Evolutionary conservation across 2,797 vertebrate genomes (phyloP), one percentile per base, ranked within the genome.

Genomic region (Lemur catta): DNA sequence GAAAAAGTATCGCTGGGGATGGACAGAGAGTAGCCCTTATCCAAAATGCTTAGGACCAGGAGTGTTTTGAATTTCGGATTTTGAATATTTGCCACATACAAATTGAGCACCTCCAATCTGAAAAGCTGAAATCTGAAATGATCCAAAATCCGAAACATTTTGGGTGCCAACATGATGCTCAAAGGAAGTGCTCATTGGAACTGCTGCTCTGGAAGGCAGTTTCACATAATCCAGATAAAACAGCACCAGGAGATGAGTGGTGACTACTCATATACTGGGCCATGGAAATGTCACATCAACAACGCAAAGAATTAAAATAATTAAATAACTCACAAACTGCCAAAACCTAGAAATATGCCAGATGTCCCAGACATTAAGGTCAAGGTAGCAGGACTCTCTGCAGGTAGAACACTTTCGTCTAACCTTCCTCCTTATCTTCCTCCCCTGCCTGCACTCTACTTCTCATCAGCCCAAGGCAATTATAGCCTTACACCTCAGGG

Each of bases 191-290:
- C 6, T 35, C 48, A 12, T 24, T 52, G 12, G 48, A 78, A 61
- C n/a, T 28, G 26, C 8, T 61, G 9, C 46, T 90, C 52, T 15
- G 26, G 30, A 69, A 50, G 50, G 7, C 12, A 14, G 17, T 71
- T 17, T 17, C 63, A 63, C 63, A n/a, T 5, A 67, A 86, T 57
- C 11, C 65, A 57, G 33, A 41, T 0, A 41, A 48, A n/a, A 71
- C 28, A 1, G 7, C 2, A 12, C 12, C 7, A 33, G 61, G 35
- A 72, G 18, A 11, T 35, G 18, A 35, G 74, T 10, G 24, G 24
- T 7, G 13, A 35, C 61, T 63, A 43, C 13, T 11, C 28, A 18
- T 0, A 24, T 0, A 50, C 0, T 3, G 7, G 10, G 33, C 6
- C 7, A 4, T 14, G 17, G 2, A 87, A 57, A 22, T 30, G 8